A percentile compares a stretch with the other conserved stretches of the same genome.
Evolutionary conservation across 1,140 invertebrate genomes (phyloP).

Genomic region (Drosophila ambigua): DNA sequence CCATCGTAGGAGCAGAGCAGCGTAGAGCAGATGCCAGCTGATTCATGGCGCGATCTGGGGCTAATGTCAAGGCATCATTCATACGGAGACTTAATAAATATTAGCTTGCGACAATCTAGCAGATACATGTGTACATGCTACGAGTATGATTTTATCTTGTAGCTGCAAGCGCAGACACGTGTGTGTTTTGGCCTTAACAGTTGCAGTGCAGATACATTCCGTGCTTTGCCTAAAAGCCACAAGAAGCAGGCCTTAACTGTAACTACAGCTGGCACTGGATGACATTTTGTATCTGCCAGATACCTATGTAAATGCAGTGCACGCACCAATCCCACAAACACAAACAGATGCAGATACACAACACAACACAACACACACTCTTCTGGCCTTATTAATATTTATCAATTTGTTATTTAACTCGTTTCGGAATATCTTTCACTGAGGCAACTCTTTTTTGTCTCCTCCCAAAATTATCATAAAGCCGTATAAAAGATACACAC

Average conservation of each 20-base stretch:
- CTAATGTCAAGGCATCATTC: slow-evolving; percentile 53
- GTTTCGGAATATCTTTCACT: slow-evolving; percentile 64
- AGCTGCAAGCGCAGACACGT: slow-evolving; percentile 65
- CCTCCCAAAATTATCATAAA: slow-evolving; percentile 45
- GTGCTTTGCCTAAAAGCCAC: slow-evolving; percentile 60
- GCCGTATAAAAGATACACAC: slow-evolving; percentile 21
- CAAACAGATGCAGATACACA: neutral
- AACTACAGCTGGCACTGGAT: slow-evolving; percentile 36
- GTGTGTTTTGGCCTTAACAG: slow-evolving; percentile 66
- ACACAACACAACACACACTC: neutral
- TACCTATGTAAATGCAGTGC: slow-evolving; percentile 47
- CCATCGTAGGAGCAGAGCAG: neutral
- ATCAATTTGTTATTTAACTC: slow-evolving; percentile 78
- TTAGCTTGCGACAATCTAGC: slow-evolving; percentile 40
- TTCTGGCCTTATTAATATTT: slow-evolving; percentile 73
- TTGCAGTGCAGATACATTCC: slow-evolving; percentile 66
- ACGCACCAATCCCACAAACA: slow-evolving; percentile 21
- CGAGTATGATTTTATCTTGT: slow-evolving; percentile 54
- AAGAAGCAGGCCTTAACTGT: slow-evolving; percentile 45
- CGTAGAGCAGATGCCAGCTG: neutral
- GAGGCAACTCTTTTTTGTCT: slow-evolving; percentile 35
- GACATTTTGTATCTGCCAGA: slow-evolving; percentile 53
- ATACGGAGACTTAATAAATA: slow-evolving; percentile 47
- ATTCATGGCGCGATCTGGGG: neutral
- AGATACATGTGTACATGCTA: slow-evolving; percentile 37